Evolutionary conservation across 2,888 invertebrate species (phyloP).

Genomic region (Priocnemis perturbator): DNA sequence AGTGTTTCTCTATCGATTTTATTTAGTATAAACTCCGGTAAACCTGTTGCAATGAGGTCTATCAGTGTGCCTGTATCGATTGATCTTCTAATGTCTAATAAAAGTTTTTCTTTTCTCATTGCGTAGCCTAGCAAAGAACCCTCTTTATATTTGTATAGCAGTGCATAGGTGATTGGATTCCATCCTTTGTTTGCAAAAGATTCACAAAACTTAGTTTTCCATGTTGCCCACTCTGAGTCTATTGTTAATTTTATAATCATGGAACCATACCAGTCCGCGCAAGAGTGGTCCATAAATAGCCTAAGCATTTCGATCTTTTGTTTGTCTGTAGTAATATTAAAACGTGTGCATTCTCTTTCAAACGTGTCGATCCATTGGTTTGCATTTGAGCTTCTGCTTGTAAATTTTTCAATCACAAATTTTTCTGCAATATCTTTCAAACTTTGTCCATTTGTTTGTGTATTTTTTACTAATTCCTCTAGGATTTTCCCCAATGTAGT

Average conservation of each 20-base stretch:
- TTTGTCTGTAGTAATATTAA: constrained; percentile 42
- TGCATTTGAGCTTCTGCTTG: constrained; percentile 43
- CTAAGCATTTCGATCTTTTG: constrained; percentile 49
- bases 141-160: constrained; percentile 51
- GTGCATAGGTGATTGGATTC: constrained; percentile 46
- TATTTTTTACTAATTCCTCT: constrained; percentile 10
- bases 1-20: no score
- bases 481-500: constrained; percentile 31
- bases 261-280: constrained; percentile 10
- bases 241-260: neutral
- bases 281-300: constrained; percentile 47
- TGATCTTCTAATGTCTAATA: constrained; percentile 48
- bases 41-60: constrained; percentile 18
- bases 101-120: constrained; percentile 46
- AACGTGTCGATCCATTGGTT: constrained; percentile 50
- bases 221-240: neutral
- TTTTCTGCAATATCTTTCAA: constrained; percentile 44
- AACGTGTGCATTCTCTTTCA: constrained; percentile 53
- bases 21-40: no score
- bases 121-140: constrained; percentile 52
- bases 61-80: constrained; percentile 34
- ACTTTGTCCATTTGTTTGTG: constrained; percentile 38
- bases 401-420: constrained; percentile 51
- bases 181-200: constrained; percentile 53
- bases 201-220: constrained; percentile 9